Percentiles rank a stretch among this genome's conserved stretches.
phyloP scores from a whole-genome alignment of 2,888 invertebrate genomes.

The Arenicola marina region DNA sequence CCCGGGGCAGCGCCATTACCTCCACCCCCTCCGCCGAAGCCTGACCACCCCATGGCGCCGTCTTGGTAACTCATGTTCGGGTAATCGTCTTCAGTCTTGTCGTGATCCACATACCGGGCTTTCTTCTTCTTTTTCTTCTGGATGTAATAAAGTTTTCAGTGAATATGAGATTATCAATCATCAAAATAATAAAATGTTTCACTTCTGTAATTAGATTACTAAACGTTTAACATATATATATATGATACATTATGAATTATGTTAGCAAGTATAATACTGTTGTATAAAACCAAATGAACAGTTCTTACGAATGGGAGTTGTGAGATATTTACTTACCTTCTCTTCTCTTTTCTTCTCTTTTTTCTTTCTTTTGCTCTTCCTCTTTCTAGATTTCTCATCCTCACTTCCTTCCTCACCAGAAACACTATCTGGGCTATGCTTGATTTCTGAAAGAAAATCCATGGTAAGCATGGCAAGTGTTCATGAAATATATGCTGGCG shows the following conservation, averaged over 20 bases:
- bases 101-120: conserved; percentile 44
- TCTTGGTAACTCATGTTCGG: not conserved
- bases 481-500: too few relatives aligned
- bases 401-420: conserved; percentile 4
- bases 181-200: too few relatives aligned
- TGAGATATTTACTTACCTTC: conserved; percentile 8
- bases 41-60: not conserved
- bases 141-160: too few relatives aligned
- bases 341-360: conserved; percentile 4
- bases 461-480: too few relatives aligned
- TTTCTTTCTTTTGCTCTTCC: conserved; percentile 1
- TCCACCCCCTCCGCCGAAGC: not conserved
- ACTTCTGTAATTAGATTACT: too few relatives aligned
- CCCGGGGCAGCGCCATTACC: not conserved
- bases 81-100: conserved; percentile 40
- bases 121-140: conserved; percentile 36
- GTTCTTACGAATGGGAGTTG: too few relatives aligned
- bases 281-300: too few relatives aligned
- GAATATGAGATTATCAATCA: too few relatives aligned
- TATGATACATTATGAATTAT: too few relatives aligned
- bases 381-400: conserved; percentile 1
- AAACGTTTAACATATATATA: too few relatives aligned
- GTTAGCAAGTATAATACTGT: too few relatives aligned
- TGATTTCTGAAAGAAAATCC: too few relatives aligned
- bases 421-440: not conserved